Evolutionary conservation across 1,140 invertebrate genomes (phyloP).

Genomic region (Sarcophaga peregrina): DNA sequence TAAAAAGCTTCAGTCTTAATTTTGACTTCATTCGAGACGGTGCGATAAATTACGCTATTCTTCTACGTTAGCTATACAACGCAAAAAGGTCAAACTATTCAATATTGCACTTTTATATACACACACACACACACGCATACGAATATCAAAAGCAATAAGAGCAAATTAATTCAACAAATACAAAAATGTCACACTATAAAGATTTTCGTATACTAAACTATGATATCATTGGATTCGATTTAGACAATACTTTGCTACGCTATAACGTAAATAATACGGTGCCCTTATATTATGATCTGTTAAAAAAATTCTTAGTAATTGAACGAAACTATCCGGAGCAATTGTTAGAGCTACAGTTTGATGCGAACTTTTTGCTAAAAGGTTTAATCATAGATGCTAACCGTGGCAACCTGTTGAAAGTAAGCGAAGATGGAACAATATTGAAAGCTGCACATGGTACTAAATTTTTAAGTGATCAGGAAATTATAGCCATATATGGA

Average conservation of each 20-base stretch:
- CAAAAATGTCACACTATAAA: constrained; percentile 60
- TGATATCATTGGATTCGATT: constrained; percentile 83
- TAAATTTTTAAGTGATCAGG: constrained; percentile 68
- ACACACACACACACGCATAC: too few relatives aligned
- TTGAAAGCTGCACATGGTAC: constrained; percentile 79
- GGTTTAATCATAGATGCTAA: constrained; percentile 80
- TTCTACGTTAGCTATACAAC: too few relatives aligned
- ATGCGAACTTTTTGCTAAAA: constrained; percentile 77
- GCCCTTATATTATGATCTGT: constrained; percentile 73
- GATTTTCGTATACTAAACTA: constrained; percentile 73
- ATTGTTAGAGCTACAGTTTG: constrained; percentile 67
- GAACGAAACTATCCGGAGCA: constrained; percentile 72
- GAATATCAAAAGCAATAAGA: too few relatives aligned
- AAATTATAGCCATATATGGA: constrained; percentile 75
- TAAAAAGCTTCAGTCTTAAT: too few relatives aligned
- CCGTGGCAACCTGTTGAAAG: constrained; percentile 78
- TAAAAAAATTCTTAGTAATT: constrained; percentile 75
- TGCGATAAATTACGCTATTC: too few relatives aligned
- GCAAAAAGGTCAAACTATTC: too few relatives aligned
- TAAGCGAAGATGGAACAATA: constrained; percentile 73
- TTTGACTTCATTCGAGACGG: too few relatives aligned
- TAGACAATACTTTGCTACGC: constrained; percentile 79
- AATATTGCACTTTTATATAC: too few relatives aligned
- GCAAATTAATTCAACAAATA: neutral
- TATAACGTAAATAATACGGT: constrained; percentile 75